Evolutionary conservation across 2,113 vertebrate genomes (phyloP), one percentile per base, ranked within the genome.

Genomic region (Nothobranchius kuhntae): DNA sequence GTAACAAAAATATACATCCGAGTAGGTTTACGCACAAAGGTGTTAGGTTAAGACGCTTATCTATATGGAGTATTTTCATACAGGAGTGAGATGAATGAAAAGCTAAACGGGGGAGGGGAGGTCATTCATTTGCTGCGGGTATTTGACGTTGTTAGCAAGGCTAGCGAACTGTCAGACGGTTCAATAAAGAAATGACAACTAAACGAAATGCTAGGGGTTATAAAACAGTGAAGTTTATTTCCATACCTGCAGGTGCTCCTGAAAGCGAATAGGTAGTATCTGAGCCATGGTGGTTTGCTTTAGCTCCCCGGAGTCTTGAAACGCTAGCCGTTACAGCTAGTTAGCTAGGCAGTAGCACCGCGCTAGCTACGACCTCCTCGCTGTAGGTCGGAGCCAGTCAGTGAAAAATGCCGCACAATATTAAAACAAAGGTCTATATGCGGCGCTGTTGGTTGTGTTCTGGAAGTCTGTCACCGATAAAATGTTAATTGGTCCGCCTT

Each of bases 231-330:
- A 9, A 1, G 2, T 30, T 48, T 58, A 40, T 15, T 3, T 6
- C 60, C 91, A 71, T 90, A 95, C 93, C 93, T 96, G 94, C 83
- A 97, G 93, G 61, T 96, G 95, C 95, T 96, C 95, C 94, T 99
- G 97, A 91, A 98, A 98, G 87, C 97, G 97, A 88, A 99, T 99
- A 53, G 97, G 97, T 59, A 99, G 91, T 65, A 98, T 99, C 77
- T 99, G 97, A 84, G 97, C 95, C 97, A 98, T 98, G 92, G 86
- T 81, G 91, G 85, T 87, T 81, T 82, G 6, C 84, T 88, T 72
- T 54, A 67, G 77, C 75, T 89, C 90, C 87, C 83, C 79, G 68
- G 84, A 83, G 84, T 90, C 83, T 83, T 79, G 86, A 77, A 78
- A 78, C 76, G 76, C 42, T 85, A 86, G 88, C 89, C 77, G 79